Conservation (phyloP, 2,113 vertebrate species). For the Morphnarchus princeps region DNA sequence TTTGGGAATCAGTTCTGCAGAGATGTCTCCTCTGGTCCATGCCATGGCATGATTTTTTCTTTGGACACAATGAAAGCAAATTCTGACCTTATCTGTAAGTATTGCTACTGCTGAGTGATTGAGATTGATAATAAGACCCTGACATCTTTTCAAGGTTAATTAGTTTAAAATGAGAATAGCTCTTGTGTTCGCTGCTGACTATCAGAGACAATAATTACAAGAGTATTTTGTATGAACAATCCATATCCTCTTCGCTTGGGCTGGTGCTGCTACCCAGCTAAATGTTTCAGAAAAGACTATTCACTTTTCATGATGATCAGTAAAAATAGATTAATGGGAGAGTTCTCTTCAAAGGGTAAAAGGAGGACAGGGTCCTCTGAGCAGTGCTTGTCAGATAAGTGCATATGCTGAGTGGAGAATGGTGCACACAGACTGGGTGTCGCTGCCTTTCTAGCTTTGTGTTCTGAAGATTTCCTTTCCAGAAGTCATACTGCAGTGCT, state of each 20-base stretch:
- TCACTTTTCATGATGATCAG: background rate
- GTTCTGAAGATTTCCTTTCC: background rate
- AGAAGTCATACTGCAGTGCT: background rate
- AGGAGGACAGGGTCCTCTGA: background rate
- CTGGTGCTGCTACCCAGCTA: background rate
- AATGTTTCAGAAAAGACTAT: background rate
- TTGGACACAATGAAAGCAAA: background rate
- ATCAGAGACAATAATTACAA: constrained; percentile 1
- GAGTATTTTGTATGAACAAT: background rate
- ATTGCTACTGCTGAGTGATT: background rate
- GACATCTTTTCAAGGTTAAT: constrained; percentile 38
- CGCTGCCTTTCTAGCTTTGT: background rate
- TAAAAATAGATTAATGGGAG: background rate
- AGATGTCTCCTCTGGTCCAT: background rate
- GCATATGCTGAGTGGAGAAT: background rate
- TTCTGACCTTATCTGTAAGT: constrained; percentile 18
- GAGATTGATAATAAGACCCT: constrained; percentile 25
- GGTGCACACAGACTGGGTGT: background rate
- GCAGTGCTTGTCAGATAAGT: background rate
- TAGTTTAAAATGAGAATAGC: constrained; percentile 20
- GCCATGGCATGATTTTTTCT: background rate
- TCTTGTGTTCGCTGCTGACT: background rate
- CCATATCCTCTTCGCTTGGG: background rate
- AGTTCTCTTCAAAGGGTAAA: background rate
- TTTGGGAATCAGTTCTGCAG: background rate